Evolutionary conservation across 92 coral and sea anemone genomes (phyloP), one percentile per base, ranked within the genome.

Genomic region (Siderastrea siderea): DNA sequence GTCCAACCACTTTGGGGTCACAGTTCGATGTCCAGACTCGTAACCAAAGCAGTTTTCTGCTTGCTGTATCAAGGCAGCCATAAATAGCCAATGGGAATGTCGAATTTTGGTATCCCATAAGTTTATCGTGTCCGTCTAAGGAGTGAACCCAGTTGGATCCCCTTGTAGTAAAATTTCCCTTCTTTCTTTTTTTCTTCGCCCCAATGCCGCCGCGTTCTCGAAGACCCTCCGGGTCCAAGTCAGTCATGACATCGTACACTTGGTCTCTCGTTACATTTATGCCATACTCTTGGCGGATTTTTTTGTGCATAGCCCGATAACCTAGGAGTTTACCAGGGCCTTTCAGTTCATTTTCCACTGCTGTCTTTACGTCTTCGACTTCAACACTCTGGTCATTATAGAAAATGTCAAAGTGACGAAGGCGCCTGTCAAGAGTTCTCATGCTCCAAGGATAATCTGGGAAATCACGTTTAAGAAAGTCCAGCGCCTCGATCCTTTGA

Each of bases 311-410:
- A 15, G 94, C 91, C 67, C 91, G 76, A 75, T 91, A 91, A 47
- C 88, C 93, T 79, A 90, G 16, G 51, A 86, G 94, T 48, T 79
- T 55, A 71, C 91, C 94, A 80, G 91, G 91, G 71, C 94, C 91
- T 46, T 72, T 59, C 75, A 91, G 87, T 75, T 86, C 86, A 12
- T 82, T 82, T 76, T 60, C 80, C 71, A 81, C 94, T 17, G n/a
- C n/a, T n/a, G n/a, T n/a, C n/a, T n/a, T n/a, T n/a, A n/a, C n/a
- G n/a, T n/a, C n/a, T n/a, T n/a, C n/a, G n/a, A n/a, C n/a, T n/a
- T 72, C 78, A 57, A 91, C 89, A 58, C 71, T 78, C 63, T 71
- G 17, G 83, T 91, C 81, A 72, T 70, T 91, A 63, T 87, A 87
- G 86, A 60, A 62, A 26, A 91, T 87, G 54, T 66, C 65, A 44